These are phyloP conservation scores for Carassius auratus DNA, from an alignment of 2,113 vertebrate genomes.

Conservation along the genomic window DNA sequence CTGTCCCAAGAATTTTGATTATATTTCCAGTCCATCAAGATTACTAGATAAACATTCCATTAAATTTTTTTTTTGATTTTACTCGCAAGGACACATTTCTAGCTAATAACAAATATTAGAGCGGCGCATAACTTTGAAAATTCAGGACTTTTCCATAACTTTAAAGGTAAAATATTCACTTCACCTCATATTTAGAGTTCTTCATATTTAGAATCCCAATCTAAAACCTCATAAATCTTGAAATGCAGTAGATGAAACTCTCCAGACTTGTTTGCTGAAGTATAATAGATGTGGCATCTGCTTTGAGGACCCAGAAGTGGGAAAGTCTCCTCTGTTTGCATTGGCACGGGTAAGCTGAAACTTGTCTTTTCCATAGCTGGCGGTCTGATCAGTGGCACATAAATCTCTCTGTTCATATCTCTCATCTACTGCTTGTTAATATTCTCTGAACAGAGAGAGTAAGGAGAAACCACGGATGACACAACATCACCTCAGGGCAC, in stretches of 20 bases:
- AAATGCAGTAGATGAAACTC: background rate
- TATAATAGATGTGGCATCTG: conserved; percentile 18
- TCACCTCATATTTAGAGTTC: background rate
- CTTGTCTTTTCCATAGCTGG: conserved; percentile 1
- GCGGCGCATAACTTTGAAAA: background rate
- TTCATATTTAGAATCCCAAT: background rate
- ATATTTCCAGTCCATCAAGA: background rate
- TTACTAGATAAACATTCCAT: background rate
- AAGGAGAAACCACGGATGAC: conserved; percentile 23
- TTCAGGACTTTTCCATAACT: background rate
- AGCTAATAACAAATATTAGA: background rate
- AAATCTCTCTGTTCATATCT: conserved; percentile 44
- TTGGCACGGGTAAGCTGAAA: conserved; percentile 25
- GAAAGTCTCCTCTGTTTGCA: conserved; percentile 2
- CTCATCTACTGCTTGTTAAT: conserved; percentile 47
- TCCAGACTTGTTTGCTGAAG: background rate
- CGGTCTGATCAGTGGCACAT: conserved; percentile 22
- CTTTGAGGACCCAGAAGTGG: background rate
- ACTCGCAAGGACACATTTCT: background rate
- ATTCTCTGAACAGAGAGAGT: conserved; percentile 33
- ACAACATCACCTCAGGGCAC: conserved; percentile 20
- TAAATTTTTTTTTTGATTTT: background rate
- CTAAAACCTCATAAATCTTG: background rate
- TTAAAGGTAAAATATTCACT: background rate
- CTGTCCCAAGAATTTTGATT: background rate